phyloP scores from a whole-genome alignment of 2,888 invertebrate species.

The Xestia rhomboidea region DNA sequence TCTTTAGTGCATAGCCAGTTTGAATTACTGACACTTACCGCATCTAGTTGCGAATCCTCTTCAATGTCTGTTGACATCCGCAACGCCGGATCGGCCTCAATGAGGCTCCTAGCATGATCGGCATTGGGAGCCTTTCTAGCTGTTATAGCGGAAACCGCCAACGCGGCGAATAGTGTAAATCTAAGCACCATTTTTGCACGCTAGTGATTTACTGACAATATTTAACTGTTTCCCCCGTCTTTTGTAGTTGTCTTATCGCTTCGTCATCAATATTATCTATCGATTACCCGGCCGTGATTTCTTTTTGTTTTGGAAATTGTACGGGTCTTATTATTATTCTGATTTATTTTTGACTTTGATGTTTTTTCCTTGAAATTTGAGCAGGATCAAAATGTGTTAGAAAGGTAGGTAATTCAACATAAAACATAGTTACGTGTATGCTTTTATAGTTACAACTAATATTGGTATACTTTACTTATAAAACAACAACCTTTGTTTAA shows the following conservation, averaged over 20 bases:
- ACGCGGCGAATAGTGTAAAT: conserved; percentile 63
- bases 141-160: conserved; percentile 59
- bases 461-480: not conserved
- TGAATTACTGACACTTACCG: conserved; percentile 69
- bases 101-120: conserved; percentile 68
- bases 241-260: conserved; percentile 62
- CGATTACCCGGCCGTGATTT: conserved; percentile 44
- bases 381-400: not conserved
- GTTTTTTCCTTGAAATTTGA: not conserved
- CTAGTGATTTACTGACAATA: conserved; percentile 49
- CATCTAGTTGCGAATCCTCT: conserved; percentile 78
- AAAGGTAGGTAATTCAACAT: not conserved
- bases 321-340: not conserved
- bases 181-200: conserved; percentile 67
- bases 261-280: conserved; percentile 49
- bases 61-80: conserved; percentile 70
- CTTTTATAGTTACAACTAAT: not conserved
- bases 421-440: not conserved
- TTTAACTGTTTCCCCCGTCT: conserved; percentile 14
- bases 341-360: not conserved
- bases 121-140: conserved; percentile 76
- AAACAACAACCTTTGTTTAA: not conserved
- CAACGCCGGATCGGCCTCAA: conserved; percentile 53
- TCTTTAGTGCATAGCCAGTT: not conserved
- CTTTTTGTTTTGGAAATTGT: not conserved